These are phyloP conservation scores for Troides aeacus DNA, from an alignment of 2,888 invertebrate species.

Conservation along the genomic window DNA sequence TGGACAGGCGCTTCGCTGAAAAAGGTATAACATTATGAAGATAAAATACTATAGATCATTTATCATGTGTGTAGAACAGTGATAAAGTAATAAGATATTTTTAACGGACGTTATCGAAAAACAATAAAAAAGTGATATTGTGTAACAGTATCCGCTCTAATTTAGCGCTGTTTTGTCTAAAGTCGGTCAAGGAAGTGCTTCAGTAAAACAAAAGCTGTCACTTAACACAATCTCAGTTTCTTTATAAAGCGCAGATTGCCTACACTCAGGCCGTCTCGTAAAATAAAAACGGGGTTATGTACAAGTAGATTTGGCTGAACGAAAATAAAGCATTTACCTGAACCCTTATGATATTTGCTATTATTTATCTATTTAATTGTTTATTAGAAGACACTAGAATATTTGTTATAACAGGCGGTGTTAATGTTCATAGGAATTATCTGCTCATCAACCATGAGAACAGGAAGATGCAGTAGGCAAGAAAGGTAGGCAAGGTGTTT, in stretches of 20 bases:
- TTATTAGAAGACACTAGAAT: no score
- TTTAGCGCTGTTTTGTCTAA: constrained; percentile 18
- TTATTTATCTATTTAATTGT: neutral
- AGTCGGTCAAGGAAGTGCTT: constrained; percentile 29
- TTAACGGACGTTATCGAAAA: neutral
- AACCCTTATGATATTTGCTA: neutral
- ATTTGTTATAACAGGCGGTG: no score
- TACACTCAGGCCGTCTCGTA: constrained; percentile 13
- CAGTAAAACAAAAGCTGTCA: constrained; percentile 29
- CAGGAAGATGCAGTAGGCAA: no score
- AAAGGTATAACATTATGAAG: no score
- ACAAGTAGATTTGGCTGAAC: constrained; percentile 13
- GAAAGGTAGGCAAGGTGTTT: no score
- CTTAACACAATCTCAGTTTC: constrained; percentile 29
- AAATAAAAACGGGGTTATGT: constrained; percentile 21
- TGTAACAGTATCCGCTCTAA: constrained; percentile 6
- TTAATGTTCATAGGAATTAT: no score
- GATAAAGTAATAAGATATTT: neutral
- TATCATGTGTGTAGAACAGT: neutral
- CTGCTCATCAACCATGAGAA: no score
- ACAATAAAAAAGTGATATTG: neutral
- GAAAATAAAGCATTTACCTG: neutral
- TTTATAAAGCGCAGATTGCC: constrained; percentile 25
- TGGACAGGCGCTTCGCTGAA: no score
- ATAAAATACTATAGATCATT: neutral